Evolutionary conservation across 2,888 invertebrate species (phyloP).

Genomic region (Monoplex corrugatus): DNA sequence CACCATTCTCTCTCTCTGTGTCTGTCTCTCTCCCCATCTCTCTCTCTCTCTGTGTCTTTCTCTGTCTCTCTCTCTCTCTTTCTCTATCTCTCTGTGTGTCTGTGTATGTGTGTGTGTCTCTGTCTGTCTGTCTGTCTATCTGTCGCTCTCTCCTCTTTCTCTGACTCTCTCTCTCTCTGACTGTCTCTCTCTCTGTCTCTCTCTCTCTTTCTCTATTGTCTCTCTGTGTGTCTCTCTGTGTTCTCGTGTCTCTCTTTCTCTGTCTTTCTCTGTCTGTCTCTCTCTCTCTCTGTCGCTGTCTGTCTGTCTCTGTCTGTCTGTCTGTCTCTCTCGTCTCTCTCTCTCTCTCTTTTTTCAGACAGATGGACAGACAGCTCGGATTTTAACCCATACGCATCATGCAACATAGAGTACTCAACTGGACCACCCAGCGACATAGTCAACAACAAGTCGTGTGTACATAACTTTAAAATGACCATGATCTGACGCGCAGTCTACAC

Average conservation of each 20-base stretch:
- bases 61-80: slow-evolving; percentile 36
- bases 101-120: neutral
- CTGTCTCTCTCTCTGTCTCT: slow-evolving; percentile 24
- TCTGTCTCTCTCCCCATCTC: neutral
- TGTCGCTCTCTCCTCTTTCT: neutral
- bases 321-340: neutral
- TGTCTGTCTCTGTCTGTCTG: neutral
- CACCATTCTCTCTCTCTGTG: neutral
- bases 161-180: slow-evolving; percentile 19
- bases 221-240: neutral
- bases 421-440: too few relatives aligned
- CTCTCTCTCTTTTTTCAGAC: neutral
- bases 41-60: slow-evolving; percentile 33
- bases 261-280: neutral
- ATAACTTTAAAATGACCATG: too few relatives aligned
- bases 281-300: neutral
- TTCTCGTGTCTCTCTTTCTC: neutral
- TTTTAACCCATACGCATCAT: neutral
- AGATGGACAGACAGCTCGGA: neutral
- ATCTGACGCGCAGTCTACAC: too few relatives aligned
- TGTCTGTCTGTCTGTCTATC: neutral
- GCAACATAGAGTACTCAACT: too few relatives aligned
- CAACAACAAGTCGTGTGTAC: too few relatives aligned
- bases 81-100: neutral
- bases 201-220: neutral